Evolutionary conservation across 2,888 invertebrate genomes (phyloP).

Genomic region (Blomia tropicalis): DNA sequence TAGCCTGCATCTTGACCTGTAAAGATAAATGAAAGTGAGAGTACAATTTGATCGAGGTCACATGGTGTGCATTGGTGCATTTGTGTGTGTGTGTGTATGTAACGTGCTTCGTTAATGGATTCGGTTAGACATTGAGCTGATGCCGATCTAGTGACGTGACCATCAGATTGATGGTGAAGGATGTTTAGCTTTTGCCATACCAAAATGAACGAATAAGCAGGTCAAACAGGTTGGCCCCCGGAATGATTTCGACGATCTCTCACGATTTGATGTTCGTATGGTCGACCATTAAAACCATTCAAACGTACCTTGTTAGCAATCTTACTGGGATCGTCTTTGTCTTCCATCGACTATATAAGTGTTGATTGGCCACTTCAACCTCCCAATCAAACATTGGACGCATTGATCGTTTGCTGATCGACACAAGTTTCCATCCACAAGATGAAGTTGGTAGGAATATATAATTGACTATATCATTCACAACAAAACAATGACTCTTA

Average conservation of each 20-base stretch:
- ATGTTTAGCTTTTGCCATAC: no score
- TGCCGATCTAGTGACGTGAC: neutral
- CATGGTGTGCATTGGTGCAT: no score
- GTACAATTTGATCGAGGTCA: slow-evolving; percentile 6
- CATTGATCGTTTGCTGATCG: slow-evolving; percentile 4
- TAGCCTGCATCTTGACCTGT: no score
- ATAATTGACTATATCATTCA: no score
- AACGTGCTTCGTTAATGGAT: no score
- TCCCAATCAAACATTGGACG: slow-evolving; percentile 9
- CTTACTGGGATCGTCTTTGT: neutral
- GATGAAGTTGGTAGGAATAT: slow-evolving; percentile 4
- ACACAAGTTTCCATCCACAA: neutral
- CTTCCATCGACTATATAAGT: neutral
- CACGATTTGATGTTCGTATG: no score
- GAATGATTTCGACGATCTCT: no score
- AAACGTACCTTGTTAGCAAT: no score
- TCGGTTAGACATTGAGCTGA: neutral
- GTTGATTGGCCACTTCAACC: neutral
- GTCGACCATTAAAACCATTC: no score
- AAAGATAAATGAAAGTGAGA: slow-evolving; percentile 7
- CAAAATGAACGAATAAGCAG: no score
- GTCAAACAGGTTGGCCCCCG: neutral
- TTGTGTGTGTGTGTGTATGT: no score
- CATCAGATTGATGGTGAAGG: neutral
- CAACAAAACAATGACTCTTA: no score